Evolutionary conservation across 2,888 invertebrate genomes (phyloP), one percentile per base, ranked within the genome.

Genomic region (Deilephila elpenor): DNA sequence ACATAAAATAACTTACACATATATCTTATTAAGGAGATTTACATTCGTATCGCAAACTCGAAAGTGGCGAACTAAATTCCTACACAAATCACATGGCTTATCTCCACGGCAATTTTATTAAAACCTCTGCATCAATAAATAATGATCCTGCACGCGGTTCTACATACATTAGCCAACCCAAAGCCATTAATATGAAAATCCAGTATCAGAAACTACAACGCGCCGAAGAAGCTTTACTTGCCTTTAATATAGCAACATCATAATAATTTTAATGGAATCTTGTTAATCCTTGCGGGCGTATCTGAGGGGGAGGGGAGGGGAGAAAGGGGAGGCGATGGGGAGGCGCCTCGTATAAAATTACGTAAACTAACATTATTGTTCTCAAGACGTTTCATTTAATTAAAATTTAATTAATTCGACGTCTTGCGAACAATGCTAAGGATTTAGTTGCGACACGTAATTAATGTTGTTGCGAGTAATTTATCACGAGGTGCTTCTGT

Each of bases 221-320:
- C 53, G n/a, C 74, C 73, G 78, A 85, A 86, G 85, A 83, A 86
- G 84, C 82, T 81, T 79, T 79, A 75, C 77, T 77, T 78, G 73
- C 64, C 67, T 51, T 51, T 78, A 82, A 81, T 79, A 82, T 75
- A 78, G 78, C 78, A 77, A 79, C 84, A 83, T 85, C 83, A 87
- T 88, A 88, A 89, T 88, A 88, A 91, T 90, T 92, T 91, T 91
- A 91, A 91, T 90, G 88, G 90, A 88, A 91, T 89, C 91, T 84
- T 84, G 89, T 89, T 91, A 91, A 91, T 89, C 91, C 89, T 80
- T 73, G 76, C 71, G 72, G 73, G 74, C 71, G 75, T 70, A 72
- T 53, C 8, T 71, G 44, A 70, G 61, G 72, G 37, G 61, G 56
- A 59, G 37, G 70, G 37, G 71, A 74, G 74, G 74, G 56, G 73